Conservation (phyloP, 2,888 invertebrate species). For the Ormyrus labotus region DNA sequence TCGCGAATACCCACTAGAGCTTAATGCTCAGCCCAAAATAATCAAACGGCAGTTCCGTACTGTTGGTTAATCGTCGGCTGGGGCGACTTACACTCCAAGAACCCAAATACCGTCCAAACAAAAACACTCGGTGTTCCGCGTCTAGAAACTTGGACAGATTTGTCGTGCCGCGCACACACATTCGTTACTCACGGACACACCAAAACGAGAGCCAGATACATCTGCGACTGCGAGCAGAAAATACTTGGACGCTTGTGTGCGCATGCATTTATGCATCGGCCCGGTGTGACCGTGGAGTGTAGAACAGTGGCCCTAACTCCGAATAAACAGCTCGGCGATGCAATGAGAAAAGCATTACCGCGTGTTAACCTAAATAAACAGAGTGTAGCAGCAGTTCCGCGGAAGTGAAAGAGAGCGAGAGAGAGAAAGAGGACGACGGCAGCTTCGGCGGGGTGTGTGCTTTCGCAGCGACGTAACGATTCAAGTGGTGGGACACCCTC, state of each 20-base stretch:
- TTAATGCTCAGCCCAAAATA: too few relatives aligned
- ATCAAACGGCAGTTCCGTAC: too few relatives aligned
- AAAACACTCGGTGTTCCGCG: too few relatives aligned
- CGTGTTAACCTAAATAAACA: conserved; percentile 54
- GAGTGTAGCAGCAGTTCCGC: background rate
- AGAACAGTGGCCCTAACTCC: conserved; percentile 45
- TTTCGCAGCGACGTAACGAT: conserved; percentile 35
- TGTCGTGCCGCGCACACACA: too few relatives aligned
- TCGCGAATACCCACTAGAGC: too few relatives aligned
- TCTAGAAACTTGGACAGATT: too few relatives aligned
- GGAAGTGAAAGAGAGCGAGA: conserved; percentile 10
- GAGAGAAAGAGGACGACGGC: background rate
- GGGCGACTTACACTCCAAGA: too few relatives aligned
- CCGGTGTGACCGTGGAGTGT: conserved; percentile 1
- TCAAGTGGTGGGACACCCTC: conserved; percentile 44
- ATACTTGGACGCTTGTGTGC: background rate
- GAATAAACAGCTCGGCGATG: conserved; percentile 41
- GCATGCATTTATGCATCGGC: background rate
- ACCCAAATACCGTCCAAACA: too few relatives aligned
- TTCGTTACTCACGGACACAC: too few relatives aligned
- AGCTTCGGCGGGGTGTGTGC: conserved; percentile 4
- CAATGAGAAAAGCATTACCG: conserved; percentile 52
- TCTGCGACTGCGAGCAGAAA: conserved; percentile 15
- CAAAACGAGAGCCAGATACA: background rate
- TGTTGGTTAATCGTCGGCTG: too few relatives aligned